Percentiles rank a stretch among this genome's conserved stretches.
These are phyloP conservation scores for Lethocerus indicus DNA, from an alignment of 1,140 invertebrate species.

Conservation along the genomic window DNA sequence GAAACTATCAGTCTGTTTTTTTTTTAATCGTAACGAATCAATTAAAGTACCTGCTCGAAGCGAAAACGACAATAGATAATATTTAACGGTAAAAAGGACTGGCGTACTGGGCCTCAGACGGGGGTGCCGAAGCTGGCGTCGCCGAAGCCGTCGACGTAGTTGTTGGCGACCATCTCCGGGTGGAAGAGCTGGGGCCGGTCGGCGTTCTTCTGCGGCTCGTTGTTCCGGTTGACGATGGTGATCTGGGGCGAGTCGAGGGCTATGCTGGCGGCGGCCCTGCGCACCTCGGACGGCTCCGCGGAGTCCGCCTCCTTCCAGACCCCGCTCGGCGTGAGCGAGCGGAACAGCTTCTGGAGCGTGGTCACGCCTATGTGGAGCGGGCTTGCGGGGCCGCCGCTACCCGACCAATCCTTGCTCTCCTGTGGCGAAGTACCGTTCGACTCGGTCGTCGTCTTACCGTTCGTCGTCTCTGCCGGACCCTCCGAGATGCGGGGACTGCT, in stretches of 20 bases:
- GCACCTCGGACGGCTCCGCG: background rate
- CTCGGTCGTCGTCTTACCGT: constrained; percentile 3
- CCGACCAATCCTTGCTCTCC: background rate
- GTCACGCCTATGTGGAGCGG: constrained; percentile 16
- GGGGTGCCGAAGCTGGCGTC: constrained; percentile 17
- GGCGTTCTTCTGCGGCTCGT: background rate
- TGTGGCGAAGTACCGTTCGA: background rate
- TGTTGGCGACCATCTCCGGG: constrained; percentile 4
- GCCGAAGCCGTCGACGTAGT: constrained; percentile 13
- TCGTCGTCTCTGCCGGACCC: background rate
- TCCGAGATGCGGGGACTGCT: constrained; percentile 10
- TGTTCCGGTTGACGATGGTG: background rate
- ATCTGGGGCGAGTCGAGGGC: too few relatives aligned
- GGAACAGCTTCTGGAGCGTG: constrained; percentile 18
- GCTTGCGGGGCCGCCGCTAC: constrained; percentile 1
- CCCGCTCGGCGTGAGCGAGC: constrained; percentile 13
- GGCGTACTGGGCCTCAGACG: too few relatives aligned
- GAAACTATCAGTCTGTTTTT: too few relatives aligned
- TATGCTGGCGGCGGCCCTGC: too few relatives aligned
- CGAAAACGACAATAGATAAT: too few relatives aligned
- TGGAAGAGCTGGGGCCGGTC: background rate
- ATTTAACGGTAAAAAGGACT: too few relatives aligned
- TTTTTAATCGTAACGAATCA: too few relatives aligned
- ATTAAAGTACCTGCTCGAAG: too few relatives aligned
- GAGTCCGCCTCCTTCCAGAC: constrained; percentile 5